Conservation (phyloP, 2,797 vertebrate genomes). For the Sebastiscus albofasciatus region DNA sequence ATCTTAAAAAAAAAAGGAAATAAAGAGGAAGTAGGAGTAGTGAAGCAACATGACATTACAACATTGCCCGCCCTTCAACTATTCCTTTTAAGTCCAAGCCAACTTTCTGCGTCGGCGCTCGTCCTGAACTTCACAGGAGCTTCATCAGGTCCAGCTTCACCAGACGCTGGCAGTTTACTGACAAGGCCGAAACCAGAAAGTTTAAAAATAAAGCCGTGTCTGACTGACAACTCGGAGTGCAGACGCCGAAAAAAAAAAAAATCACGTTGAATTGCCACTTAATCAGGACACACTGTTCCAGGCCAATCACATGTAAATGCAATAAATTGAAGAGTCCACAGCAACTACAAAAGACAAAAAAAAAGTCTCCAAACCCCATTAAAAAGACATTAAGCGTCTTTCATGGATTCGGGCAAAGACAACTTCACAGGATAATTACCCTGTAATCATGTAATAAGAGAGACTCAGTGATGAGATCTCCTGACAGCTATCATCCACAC, state of each 20-base stretch:
- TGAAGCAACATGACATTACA: not conserved
- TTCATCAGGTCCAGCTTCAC: conserved; percentile 1
- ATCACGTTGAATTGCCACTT: conserved; percentile 50
- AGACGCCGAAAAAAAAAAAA: not conserved
- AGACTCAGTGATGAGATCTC: conserved; percentile 70
- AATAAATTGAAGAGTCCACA: conserved; percentile 58
- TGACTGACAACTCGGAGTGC: conserved; percentile 14
- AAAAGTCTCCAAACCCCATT: conserved; percentile 69
- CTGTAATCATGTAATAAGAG: conserved; percentile 77
- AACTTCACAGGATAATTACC: conserved; percentile 76
- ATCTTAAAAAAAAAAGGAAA: too few relatives aligned
- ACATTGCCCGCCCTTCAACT: not conserved
- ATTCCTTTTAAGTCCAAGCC: not conserved
- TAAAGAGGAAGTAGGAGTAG: too few relatives aligned
- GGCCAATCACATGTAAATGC: conserved; percentile 60
- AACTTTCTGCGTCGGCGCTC: not conserved
- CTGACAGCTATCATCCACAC: conserved; percentile 72
- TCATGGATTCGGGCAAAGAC: conserved; percentile 72
- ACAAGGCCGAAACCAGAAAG: conserved; percentile 5
- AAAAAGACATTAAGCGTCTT: conserved; percentile 77
- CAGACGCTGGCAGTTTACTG: conserved; percentile 12
- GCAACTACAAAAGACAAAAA: conserved; percentile 63
- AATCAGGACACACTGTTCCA: conserved; percentile 65
- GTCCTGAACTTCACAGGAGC: not conserved
- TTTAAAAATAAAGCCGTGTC: conserved; percentile 29